A percentile compares a stretch with the other conserved stretches of the same genome.
Evolutionary conservation across 2,797 vertebrate genomes (phyloP).

Genomic region (Aulostomus chinensis): DNA sequence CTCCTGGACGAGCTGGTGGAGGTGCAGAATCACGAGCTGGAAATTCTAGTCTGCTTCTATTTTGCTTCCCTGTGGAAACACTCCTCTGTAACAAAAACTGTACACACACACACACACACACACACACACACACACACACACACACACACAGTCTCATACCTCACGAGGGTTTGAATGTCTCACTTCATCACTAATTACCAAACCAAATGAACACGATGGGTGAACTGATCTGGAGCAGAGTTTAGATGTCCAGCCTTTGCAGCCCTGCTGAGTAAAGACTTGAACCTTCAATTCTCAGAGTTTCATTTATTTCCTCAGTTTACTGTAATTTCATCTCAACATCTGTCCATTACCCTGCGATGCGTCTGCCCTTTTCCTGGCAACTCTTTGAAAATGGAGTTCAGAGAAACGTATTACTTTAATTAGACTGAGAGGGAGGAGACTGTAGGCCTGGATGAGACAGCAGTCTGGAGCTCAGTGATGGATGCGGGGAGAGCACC

Average conservation of each 20-base stretch:
- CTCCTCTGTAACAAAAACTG: background rate
- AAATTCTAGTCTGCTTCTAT: too few species aligned
- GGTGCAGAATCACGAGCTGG: too few species aligned
- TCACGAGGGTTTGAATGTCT: slow-evolving; percentile 21
- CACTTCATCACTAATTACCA: slow-evolving; percentile 25
- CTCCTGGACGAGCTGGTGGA: too few species aligned
- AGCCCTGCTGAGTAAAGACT: too few species aligned
- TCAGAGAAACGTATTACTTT: slow-evolving; percentile 47
- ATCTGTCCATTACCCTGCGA: background rate
- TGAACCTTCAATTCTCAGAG: too few species aligned
- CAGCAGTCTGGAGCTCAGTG: slow-evolving; percentile 46
- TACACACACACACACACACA: background rate
- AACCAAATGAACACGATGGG: slow-evolving; percentile 14
- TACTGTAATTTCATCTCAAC: background rate
- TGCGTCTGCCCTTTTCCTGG: background rate
- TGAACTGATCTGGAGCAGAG: background rate
- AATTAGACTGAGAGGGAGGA: slow-evolving; percentile 33
- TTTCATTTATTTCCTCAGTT: background rate
- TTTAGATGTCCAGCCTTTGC: too few species aligned
- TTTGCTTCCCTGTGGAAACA: slow-evolving; percentile 10
- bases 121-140: background rate
- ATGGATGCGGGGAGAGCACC: slow-evolving; percentile 36
- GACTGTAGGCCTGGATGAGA: slow-evolving; percentile 31
- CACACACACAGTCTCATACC: slow-evolving; percentile 7
- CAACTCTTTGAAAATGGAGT: slow-evolving; percentile 34